Evolutionary conservation across 35 echinoderm and acorn worm genomes (phyloP), one percentile per base, ranked within the genome.

Genomic region (Ophiothrix spiculata): DNA sequence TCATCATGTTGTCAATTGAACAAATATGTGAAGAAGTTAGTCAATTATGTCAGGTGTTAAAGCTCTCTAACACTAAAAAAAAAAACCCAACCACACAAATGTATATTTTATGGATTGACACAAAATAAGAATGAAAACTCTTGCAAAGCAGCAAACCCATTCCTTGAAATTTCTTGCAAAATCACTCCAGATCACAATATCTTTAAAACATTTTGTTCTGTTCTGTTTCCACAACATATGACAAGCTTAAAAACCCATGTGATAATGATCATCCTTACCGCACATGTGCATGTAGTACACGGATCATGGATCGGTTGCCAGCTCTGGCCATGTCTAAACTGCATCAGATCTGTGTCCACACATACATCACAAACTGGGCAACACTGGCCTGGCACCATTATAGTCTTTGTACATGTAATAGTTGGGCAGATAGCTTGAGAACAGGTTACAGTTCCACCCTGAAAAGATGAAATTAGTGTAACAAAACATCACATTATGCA

Each of bases 341-440:
- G 74, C 33, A 40, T 77, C 23, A 73, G 56, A 40, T 92, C 90
- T 1, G 82, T 75, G 40, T 94, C 96, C 21, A 75, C 81, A 56
- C 96, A 99, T 38, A 90, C 81, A 31, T 56, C 89, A 84, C 95
- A 98, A 14, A 85, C 75, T 35, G 89, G 91, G 77, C 96, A 99
- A 79, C 96, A 99, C 29, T 91, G 35, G 1, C 84, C 87, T n/a
- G 78, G 74, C 12, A 75, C n/a, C n/a, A 56, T 76, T 21, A 99
- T 38, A 28, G 92, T 94, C 13, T 74, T 35, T 12, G 17, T 40
- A 86, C 96, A 99, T 34, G 32, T 41, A 1, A 90, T 56, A 25
- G 77, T 56, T 32, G 88, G 86, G 63, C 96, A 99, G 49, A 33
- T 80, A 12, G 76, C 80, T 35, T 64, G 63, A 0, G 60, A 64